Evolutionary conservation across 2,888 invertebrate species (phyloP).

Genomic region (Crioceris asparagi): DNA sequence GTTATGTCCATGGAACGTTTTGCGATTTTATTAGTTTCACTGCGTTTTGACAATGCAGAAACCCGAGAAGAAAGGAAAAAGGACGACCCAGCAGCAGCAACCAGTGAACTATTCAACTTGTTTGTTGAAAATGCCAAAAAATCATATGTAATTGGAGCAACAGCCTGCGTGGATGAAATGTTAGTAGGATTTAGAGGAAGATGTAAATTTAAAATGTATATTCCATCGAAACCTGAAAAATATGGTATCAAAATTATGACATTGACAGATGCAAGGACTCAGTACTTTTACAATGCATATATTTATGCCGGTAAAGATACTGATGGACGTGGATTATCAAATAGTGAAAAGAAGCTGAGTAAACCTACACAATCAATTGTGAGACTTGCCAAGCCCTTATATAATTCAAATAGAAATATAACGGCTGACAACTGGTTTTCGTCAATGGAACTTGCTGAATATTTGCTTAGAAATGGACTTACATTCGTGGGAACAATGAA

Average conservation of each 20-base stretch:
- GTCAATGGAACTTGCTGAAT: background rate
- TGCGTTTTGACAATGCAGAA: slow-evolving; percentile 1
- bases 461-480: background rate
- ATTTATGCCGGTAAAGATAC: slow-evolving; percentile 1
- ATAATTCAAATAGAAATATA: background rate
- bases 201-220: background rate
- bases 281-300: background rate
- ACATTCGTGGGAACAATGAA: background rate
- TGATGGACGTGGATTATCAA: background rate
- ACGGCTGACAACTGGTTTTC: background rate
- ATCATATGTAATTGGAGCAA: background rate
- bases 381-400: background rate
- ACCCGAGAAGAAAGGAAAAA: background rate
- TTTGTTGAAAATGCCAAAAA: background rate
- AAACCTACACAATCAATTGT: background rate
- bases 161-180: background rate
- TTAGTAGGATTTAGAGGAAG: background rate
- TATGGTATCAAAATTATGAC: background rate
- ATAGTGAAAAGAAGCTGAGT: background rate
- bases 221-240: background rate
- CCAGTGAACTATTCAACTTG: background rate
- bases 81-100: background rate
- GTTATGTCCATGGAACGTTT: background rate
- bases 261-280: background rate
- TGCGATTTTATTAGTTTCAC: background rate